Evolutionary conservation across 2,113 vertebrate species (phyloP).

Genomic region (Trochalopteron elliotii): DNA sequence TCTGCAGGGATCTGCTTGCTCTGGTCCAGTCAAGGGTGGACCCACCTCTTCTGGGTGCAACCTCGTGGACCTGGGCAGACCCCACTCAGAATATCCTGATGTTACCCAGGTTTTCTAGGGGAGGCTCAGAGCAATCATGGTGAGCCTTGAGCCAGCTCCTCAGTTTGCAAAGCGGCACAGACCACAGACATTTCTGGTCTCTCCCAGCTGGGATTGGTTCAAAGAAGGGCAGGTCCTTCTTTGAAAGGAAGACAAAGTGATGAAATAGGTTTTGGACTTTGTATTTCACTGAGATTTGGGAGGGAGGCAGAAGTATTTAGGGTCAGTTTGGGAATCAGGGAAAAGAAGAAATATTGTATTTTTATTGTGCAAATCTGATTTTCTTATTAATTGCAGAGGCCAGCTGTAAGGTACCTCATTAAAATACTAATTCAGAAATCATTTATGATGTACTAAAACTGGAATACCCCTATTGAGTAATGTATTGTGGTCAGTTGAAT

Average conservation of each 20-base stretch:
- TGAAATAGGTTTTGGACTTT: not conserved
- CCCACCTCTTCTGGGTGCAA: not conserved
- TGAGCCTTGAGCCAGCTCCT: not conserved
- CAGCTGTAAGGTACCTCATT: not conserved
- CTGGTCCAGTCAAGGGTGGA: too few species aligned
- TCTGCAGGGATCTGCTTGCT: not conserved
- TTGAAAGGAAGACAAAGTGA: too few species aligned
- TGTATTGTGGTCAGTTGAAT: not conserved
- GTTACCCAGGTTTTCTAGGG: not conserved
- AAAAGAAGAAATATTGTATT: not conserved
- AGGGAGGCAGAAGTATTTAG: not conserved
- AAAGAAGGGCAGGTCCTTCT: not conserved
- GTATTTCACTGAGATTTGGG: not conserved
- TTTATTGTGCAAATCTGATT: not conserved
- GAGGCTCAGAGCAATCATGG: not conserved
- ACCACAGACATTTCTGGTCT: not conserved
- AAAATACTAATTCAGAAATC: not conserved
- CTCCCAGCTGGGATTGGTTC: rapidly evolving
- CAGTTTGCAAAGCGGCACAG: not conserved
- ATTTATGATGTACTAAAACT: not conserved
- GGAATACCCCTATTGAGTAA: not conserved
- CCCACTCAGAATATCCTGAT: not conserved
- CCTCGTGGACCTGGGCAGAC: rapidly evolving
- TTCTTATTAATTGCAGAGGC: not conserved
- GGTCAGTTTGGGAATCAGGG: not conserved